Evolutionary conservation across 1,140 invertebrate genomes (phyloP).

Genomic region (Pseudomyrmex pallidus): DNA sequence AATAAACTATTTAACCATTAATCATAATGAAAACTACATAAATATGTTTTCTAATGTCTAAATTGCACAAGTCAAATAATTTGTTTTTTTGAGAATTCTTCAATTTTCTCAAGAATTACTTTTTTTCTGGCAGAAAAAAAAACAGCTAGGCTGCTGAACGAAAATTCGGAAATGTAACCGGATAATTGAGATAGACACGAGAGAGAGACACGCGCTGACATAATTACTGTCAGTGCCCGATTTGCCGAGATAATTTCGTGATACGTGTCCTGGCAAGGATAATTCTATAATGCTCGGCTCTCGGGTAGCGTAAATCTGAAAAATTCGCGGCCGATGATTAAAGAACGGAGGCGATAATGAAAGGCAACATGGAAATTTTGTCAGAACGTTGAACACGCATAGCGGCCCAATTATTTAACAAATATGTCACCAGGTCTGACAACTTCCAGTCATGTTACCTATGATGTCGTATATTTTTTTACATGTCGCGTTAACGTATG

Average conservation of each 20-base stretch:
- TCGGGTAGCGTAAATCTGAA: slow-evolving; percentile 61
- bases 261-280: slow-evolving; percentile 67
- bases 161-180: slow-evolving; percentile 74
- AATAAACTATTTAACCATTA: neutral
- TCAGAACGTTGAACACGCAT: neutral
- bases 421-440: slow-evolving; percentile 46
- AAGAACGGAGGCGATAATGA: slow-evolving; percentile 68
- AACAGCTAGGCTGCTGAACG: slow-evolving; percentile 5
- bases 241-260: slow-evolving; percentile 75
- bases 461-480: slow-evolving; percentile 40
- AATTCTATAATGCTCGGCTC: slow-evolving; percentile 70
- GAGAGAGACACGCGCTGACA: slow-evolving; percentile 65
- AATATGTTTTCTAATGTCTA: too few relatives aligned
- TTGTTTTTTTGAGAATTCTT: neutral
- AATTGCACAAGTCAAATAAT: too few relatives aligned
- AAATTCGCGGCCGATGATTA: slow-evolving; percentile 69
- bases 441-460: slow-evolving; percentile 23
- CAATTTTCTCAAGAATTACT: neutral
- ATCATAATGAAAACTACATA: neutral
- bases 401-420: slow-evolving; percentile 53
- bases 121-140: neutral
- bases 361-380: slow-evolving; percentile 55
- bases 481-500: neutral
- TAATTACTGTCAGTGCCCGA: slow-evolving; percentile 74
- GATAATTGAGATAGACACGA: slow-evolving; percentile 74